Evolutionary conservation across 2,113 vertebrate species (phyloP), one percentile per base, ranked within the genome.

Genomic region (Ivindomyrus marchei): DNA sequence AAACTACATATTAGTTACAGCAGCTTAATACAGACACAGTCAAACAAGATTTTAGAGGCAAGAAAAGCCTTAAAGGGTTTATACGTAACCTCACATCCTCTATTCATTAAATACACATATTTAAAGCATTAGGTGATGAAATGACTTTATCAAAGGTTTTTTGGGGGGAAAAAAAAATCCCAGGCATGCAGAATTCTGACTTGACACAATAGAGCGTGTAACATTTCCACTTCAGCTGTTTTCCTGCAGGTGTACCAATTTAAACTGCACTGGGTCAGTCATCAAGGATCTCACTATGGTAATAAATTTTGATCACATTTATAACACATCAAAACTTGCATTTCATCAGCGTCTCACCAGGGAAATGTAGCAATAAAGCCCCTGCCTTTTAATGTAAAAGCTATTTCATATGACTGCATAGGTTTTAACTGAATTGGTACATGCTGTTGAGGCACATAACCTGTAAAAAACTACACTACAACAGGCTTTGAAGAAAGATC

Each of bases 1-100:
- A 85, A 80, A 46, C 36, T 45, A 10, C 85, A 85, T 21, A 85
- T 85, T n/a, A 85, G 83, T 46, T 85, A 46, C 83, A 85, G 85
- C 13, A 31, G 49, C n/a, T 36, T 53, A 87, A 87, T 53, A 53
- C 49, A 87, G n/a, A 87, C 50, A 53, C 85, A 53, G 49, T 87
- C 49, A 52, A 87, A 53, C 49, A 31, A 36, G 27, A 56, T 53
- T 53, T 53, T 31, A 87, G 17, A 87, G 53, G 31, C 85, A 53
- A 87, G 50, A 53, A 87, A 31, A 15, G 85, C 50, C 85, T 39
- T 87, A 87, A 85, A 80, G n/a, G 85, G 50, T 39, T 87, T 87
- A 52, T 87, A 87, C 31, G 11, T 53, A 87, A 56, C 85, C 47
- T 87, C 49, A 52, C 85, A 52, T 52, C n/a, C 49, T 27, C 49